These are phyloP conservation scores for Campoletis raptor DNA, from an alignment of 2,888 invertebrate species.

Conservation along the genomic window DNA sequence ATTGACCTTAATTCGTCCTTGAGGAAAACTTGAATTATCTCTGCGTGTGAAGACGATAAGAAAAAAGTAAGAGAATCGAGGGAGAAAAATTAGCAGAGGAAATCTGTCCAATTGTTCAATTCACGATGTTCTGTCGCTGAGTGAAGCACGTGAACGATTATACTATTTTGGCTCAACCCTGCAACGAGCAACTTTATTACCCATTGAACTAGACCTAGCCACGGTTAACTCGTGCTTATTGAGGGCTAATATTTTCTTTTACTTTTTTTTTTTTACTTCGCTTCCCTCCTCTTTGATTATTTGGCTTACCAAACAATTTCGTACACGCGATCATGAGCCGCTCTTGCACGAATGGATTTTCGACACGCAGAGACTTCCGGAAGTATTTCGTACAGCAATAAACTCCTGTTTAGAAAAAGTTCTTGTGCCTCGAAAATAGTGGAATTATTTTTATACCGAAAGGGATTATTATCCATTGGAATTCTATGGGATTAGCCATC, in stretches of 20 bases:
- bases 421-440: background rate
- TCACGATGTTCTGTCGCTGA: background rate
- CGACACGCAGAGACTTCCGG: constrained; percentile 54
- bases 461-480: constrained; percentile 3
- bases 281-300: background rate
- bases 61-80: background rate
- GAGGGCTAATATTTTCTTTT: constrained; percentile 32
- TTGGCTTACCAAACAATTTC: constrained; percentile 50
- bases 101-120: constrained; percentile 28
- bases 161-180: background rate
- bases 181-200: constrained; percentile 40
- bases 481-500: background rate
- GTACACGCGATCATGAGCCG: constrained; percentile 58
- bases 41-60: background rate
- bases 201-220: constrained; percentile 55
- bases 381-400: constrained; percentile 23
- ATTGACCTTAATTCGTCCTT: background rate
- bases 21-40: background rate
- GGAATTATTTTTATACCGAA: constrained; percentile 30
- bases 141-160: constrained; percentile 13
- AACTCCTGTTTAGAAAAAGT: background rate
- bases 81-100: constrained; percentile 16
- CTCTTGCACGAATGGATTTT: constrained; percentile 47
- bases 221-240: constrained; percentile 38
- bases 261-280: background rate